A percentile compares a stretch with the other conserved stretches of the same genome.
Conservation (phyloP, 2,888 invertebrate species). For the Mellilla xanthometata region DNA sequence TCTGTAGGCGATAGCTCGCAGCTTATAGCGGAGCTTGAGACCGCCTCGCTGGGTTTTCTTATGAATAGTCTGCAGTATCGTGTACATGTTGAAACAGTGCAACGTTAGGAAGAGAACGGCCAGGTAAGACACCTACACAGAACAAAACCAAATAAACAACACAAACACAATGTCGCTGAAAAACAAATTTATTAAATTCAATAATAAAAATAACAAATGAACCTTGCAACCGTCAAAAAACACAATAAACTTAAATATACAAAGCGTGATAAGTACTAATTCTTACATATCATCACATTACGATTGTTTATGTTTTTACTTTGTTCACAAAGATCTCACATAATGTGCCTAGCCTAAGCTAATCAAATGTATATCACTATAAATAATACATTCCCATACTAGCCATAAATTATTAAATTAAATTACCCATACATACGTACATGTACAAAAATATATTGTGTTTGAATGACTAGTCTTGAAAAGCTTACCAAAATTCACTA, state of each 20-base stretch:
- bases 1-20: conserved; percentile 77
- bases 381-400: neutral
- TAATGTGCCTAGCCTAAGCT: no score
- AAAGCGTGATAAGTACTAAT: conserved; percentile 47
- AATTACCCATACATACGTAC: conserved; percentile 8
- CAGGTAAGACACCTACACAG: conserved; percentile 88
- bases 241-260: conserved; percentile 45
- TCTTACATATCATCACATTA: conserved; percentile 34
- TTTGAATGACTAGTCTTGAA: conserved; percentile 39
- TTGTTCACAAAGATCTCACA: no score
- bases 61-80: conserved; percentile 92
- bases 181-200: conserved; percentile 63
- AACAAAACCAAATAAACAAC: conserved; percentile 25
- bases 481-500: conserved; percentile 4
- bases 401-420: conserved; percentile 7
- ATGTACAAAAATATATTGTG: conserved; percentile 15
- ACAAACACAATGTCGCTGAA: conserved; percentile 52
- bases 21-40: conserved; percentile 83
- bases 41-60: conserved; percentile 87
- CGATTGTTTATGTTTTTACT: neutral
- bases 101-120: conserved; percentile 92
- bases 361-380: no score
- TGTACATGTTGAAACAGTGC: conserved; percentile 94
- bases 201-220: conserved; percentile 47
- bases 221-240: conserved; percentile 24